Base-by-base conservation (phyloP, 2,888 invertebrate species). In the Lepidochitona cinerea region DNA sequence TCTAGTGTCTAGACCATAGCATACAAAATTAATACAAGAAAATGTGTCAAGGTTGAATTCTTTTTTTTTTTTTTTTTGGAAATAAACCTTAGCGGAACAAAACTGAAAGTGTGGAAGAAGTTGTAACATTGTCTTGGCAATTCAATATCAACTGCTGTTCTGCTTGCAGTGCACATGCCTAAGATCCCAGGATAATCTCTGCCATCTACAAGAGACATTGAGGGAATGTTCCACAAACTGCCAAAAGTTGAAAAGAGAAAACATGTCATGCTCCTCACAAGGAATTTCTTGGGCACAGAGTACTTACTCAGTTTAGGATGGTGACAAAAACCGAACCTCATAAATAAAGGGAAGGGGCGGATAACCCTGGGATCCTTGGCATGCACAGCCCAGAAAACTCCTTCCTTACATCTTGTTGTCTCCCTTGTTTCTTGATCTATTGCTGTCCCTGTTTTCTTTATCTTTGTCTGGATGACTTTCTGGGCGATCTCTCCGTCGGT, bases 401-500 rank as follows among this genome's bases (percentile, higher is more conserved):
- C 23, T 49, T 18, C 49, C 49, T 7, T 2, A 18, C 49, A n/a
- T 23, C 49, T 5, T 18, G 49, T 49, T 49, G 7, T 49, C 49
- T 49, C 4, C 49, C 7, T 49, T 49, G 7, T 18, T 18, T 41
- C 18, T 18, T 49, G n/a, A n/a, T n/a, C n/a, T n/a, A n/a, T n/a
- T n/a, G n/a, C n/a, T n/a, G 23, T 49, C 7, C 49, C 49, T 49
- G 49, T 49, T 49, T 49, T 49, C 41, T 41, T 41, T 41, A 41
- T 41, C 73, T 49, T 37, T 49, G 71, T 35, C 66, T 18, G 68
- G 35, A 33, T 71, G 35, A 64, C 74, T 75, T 14, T 67, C 69
- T 54, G 70, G 53, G 14, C 70, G 29, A 18, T 52, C 68, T 33
- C 37, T 37, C 35, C 71, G 54, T 18, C 69, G 66, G 18, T 64